Conservation (phyloP, 2,797 vertebrate species). For the Eulemur coronatus region DNA sequence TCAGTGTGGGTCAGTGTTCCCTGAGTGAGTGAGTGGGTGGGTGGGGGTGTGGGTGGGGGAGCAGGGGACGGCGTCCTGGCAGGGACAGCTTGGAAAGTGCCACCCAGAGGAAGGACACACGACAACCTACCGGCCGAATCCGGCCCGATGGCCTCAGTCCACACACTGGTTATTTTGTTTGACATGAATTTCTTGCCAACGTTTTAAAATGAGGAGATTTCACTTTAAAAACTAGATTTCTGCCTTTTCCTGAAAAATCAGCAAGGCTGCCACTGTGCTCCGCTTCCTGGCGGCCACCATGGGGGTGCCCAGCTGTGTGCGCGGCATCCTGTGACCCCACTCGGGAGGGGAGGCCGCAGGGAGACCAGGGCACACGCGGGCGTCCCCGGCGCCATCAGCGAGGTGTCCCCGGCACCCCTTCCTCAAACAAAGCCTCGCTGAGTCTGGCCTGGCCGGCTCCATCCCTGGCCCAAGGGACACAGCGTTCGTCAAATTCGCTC, state of each 20-base stretch:
- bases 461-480: neutral
- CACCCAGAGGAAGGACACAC: neutral
- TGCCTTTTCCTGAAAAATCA: conserved; percentile 33
- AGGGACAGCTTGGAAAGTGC: neutral
- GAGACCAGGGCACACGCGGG: too few species aligned
- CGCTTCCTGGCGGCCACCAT: neutral
- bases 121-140: neutral
- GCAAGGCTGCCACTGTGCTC: neutral
- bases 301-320: neutral
- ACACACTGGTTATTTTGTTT: neutral
- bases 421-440: too few species aligned
- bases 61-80: rapidly evolving
- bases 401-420: neutral
- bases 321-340: neutral
- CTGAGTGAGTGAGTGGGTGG: neutral
- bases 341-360: neutral
- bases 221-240: conserved; percentile 35
- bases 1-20: rapidly evolving
- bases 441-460: neutral
- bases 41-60: too few species aligned
- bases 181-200: neutral
- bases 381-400: too few species aligned
- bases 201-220: conserved; percentile 25
- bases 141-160: neutral
- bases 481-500: too few species aligned